Evolutionary conservation across 2,888 invertebrate genomes (phyloP).

Genomic region (Epistrophella euchroma): DNA sequence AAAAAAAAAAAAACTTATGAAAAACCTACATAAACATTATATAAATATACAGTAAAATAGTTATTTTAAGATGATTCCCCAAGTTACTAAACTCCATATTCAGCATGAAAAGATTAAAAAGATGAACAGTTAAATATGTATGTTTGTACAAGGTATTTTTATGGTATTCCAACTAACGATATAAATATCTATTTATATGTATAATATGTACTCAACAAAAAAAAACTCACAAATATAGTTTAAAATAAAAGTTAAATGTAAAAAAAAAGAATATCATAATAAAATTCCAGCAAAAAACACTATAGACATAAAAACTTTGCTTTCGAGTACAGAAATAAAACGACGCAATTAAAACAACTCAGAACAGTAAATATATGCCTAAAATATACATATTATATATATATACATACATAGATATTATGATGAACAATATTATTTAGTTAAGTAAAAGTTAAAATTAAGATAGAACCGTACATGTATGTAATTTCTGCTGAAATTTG

Average conservation of each 20-base stretch:
- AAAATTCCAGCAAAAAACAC: constrained; percentile 27
- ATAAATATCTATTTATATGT: constrained; percentile 42
- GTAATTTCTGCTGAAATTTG: constrained; percentile 53
- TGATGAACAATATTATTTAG: constrained; percentile 28
- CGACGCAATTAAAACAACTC: constrained; percentile 47
- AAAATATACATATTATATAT: constrained; percentile 32
- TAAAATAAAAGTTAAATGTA: constrained; percentile 61
- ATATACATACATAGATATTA: constrained; percentile 16
- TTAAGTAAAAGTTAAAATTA: constrained; percentile 44
- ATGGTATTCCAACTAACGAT: constrained; percentile 60
- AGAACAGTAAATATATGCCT: constrained; percentile 48
- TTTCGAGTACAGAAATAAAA: constrained; percentile 57
- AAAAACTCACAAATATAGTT: constrained; percentile 22
- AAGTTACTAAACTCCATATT: constrained; percentile 57
- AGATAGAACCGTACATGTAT: constrained; percentile 30
- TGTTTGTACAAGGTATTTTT: constrained; percentile 55
- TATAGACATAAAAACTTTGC: constrained; percentile 31
- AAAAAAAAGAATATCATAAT: constrained; percentile 16
- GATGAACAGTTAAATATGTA: constrained; percentile 35
- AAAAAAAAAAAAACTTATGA: constrained; percentile 27
- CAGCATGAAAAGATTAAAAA: constrained; percentile 39
- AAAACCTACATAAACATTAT: constrained; percentile 49
- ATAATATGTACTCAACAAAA: constrained; percentile 8
- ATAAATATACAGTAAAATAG: constrained; percentile 56
- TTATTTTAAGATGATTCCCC: constrained; percentile 58